These are phyloP conservation scores for Serilophus lunatus DNA, from an alignment of 2,113 vertebrate genomes.

Conservation along the genomic window DNA sequence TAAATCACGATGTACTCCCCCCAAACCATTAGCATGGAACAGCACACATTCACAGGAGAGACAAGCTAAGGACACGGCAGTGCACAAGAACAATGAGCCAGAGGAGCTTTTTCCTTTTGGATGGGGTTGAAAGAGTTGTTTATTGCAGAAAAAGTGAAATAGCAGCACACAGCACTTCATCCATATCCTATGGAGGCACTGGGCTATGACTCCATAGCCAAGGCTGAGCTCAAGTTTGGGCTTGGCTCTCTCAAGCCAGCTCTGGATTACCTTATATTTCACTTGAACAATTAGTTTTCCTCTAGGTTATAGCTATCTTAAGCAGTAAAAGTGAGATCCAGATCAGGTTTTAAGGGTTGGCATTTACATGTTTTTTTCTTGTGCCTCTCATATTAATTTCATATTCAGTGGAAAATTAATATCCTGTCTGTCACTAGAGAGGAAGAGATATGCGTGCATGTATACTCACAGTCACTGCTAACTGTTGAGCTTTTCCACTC, in stretches of 20 bases:
- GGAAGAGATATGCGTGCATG: background rate
- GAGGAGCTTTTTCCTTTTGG: background rate
- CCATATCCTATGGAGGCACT: background rate
- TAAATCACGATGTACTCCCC: background rate
- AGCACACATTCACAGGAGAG: background rate
- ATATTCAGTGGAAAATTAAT: slow-evolving; percentile 44
- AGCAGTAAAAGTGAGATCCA: background rate
- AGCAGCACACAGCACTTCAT: background rate
- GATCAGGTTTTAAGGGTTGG: background rate
- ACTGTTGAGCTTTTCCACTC: background rate
- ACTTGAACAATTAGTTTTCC: background rate
- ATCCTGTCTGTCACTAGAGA: slow-evolving; percentile 42
- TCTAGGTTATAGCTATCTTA: background rate
- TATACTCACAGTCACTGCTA: background rate
- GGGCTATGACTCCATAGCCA: background rate
- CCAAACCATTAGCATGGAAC: background rate
- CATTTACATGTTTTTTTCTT: background rate
- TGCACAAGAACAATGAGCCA: background rate
- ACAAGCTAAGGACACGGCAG: background rate
- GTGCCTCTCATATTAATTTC: slow-evolving; percentile 31
- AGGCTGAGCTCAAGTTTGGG: background rate
- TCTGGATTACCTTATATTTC: background rate
- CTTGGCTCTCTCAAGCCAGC: background rate
- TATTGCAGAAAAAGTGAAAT: background rate
- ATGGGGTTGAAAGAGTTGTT: background rate